Evolutionary conservation across 2,888 invertebrate genomes (phyloP).

Genomic region (Tetramorium bicarinatum): DNA sequence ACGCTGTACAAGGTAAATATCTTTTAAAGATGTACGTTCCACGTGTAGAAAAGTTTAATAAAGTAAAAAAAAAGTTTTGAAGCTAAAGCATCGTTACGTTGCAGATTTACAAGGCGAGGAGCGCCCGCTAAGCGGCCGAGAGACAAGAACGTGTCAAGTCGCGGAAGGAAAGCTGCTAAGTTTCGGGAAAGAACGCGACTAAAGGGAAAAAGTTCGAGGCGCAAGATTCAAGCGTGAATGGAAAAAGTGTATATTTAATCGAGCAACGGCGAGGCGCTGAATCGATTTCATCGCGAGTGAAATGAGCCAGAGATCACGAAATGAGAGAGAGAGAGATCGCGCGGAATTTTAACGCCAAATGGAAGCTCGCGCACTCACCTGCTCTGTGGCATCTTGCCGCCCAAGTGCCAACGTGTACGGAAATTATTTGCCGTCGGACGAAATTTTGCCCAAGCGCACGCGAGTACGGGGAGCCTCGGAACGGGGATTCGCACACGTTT

Average conservation of each 20-base stretch:
- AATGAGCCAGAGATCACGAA: neutral
- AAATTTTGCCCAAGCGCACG: slow-evolving; percentile 56
- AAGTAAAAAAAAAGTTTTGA: slow-evolving; percentile 39
- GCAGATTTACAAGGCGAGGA: neutral
- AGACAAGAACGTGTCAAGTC: slow-evolving; percentile 6
- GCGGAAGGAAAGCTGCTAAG: slow-evolving; percentile 21
- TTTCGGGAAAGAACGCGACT: neutral
- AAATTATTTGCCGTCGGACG: slow-evolving; percentile 60
- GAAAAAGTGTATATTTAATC: slow-evolving; percentile 24
- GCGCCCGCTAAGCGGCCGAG: neutral
- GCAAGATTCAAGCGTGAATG: slow-evolving; percentile 45
- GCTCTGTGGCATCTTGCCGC: slow-evolving; percentile 83
- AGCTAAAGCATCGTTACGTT: neutral
- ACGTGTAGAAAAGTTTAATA: neutral
- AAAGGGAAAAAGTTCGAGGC: slow-evolving; percentile 74
- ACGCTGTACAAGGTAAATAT: neutral
- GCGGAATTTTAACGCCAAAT: slow-evolving; percentile 64
- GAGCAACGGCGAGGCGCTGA: neutral
- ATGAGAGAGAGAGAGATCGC: slow-evolving; percentile 11
- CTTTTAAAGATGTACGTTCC: neutral
- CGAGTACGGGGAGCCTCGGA: slow-evolving; percentile 21
- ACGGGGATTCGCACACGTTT: slow-evolving; percentile 35
- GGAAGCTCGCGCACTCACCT: slow-evolving; percentile 80
- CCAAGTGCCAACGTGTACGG: slow-evolving; percentile 77
- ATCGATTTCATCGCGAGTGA: slow-evolving; percentile 2